Base-by-base conservation (phyloP, 2,113 vertebrate genomes). In the Equus quagga region DNA sequence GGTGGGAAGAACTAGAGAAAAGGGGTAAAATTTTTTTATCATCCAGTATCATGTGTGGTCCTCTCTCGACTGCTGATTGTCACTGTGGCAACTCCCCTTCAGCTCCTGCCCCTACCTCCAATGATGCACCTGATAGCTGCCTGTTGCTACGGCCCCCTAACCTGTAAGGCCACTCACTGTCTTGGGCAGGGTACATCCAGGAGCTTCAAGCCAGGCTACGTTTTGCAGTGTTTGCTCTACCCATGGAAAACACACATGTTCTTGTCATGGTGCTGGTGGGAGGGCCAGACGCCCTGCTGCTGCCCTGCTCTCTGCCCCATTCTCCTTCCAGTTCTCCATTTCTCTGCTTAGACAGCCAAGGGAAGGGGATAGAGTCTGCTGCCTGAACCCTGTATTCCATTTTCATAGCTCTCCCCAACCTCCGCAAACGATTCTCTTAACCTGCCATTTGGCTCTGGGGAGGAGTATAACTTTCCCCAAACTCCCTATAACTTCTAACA, bases 41-140 rank as follows among this genome's bases (percentile, higher is more conserved):
- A 51, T 3, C 13, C 18, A 56, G 31, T 23, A 36, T 12, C 62
- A 6, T 1, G 1, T 24, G 23, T 33, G 12, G 28, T 49, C 70
- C 70, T 78, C 19, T 60, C 51, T 49, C 60, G 33, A 69, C 70
- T 49, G 62, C 18, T 26, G 36, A 49, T 24, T 1, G 31, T 69
- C 41, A 41, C 36, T 17, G 18, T 19, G 21, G 62, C 33, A 41
- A n/a, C 44, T 80, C 8, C 12, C 14, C 12, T 80, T 75, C 6
- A 62, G 60, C n/a, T 79, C 23, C 5, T 3, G 0, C 8, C 18
- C 28, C n/a, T 49, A 5, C 21, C 1, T 21, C 4, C 2, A 2
- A 1, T 23, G 13, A 46, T 41, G 23, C 3, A 21, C 24, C 54
- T 58, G 49, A 21, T 6, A 21, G 24, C 14, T 1, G 0, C 13